Evolutionary conservation across 1,140 invertebrate genomes (phyloP), one percentile per base, ranked within the genome.

Genomic region (Parapsyche elsis): DNA sequence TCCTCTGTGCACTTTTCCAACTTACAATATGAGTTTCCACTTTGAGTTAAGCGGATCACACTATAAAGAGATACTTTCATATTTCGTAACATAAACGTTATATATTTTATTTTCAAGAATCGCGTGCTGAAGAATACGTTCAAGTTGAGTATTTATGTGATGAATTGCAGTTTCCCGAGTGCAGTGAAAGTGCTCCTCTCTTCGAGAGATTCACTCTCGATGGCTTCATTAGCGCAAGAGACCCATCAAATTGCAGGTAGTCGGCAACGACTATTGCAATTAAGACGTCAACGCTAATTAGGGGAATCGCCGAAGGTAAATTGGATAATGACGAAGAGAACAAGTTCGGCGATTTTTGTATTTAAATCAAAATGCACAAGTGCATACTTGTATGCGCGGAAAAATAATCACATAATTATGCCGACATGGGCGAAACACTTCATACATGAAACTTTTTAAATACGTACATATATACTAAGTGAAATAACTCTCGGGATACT

Each of bases 281-380:
- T 67, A 67, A 67, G 23, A 67, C 64, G 24, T 12, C 49, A 24
- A 12, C 59, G 21, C n/a, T 61, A 61, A 61, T 61, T 67, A 26
- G 23, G 24, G 49, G 49, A 12, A 5, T 14, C 21, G 24, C 64
- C 64, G 23, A 53, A 53, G 12, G 64, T 14, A 67, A 67, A 67
- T 67, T 24, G 24, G 64, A 67, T 67, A 67, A 67, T 67, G 23
- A 45, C 74, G 0, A 64, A 76, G 49, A 80, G 64, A 16, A 26
- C 45, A 19, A 53, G 26, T 46, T 64, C 19, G 49, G 49, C 23
- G 44, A 49, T 24, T 45, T 26, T 14, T 45, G 16, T 70, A 44
- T 38, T 10, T 19, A 38, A 7, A 38, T 23, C 9, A 67, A 19
- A 61, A 61, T 61, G 57, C 57, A 16, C 57, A 19, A 61, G 57